Conservation (phyloP, 2,888 invertebrate genomes). For the Leptothorax acervorum region DNA sequence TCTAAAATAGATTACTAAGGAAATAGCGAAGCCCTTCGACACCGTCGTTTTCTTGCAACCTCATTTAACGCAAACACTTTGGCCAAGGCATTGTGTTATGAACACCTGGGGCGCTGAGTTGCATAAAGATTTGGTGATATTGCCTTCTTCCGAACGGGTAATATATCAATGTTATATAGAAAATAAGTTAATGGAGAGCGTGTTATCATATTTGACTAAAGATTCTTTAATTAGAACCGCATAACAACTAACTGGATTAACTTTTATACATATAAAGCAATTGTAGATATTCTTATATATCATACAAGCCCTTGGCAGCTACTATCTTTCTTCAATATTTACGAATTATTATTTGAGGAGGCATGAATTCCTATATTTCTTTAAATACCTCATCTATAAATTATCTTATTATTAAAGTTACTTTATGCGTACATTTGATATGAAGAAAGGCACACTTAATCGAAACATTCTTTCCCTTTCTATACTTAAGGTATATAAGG, state of each 20-base stretch:
- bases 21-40: slow-evolving; percentile 93
- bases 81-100: slow-evolving; percentile 98
- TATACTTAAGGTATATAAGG: slow-evolving; percentile 90
- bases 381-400: background rate
- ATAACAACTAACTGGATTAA: background rate
- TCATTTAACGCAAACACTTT: slow-evolving; percentile 94
- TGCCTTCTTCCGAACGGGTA: slow-evolving; percentile 90
- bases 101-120: slow-evolving; percentile 97
- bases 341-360: background rate
- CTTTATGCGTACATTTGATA: background rate
- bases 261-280: background rate
- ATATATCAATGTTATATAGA: background rate
- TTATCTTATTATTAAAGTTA: background rate
- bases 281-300: background rate
- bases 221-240: background rate
- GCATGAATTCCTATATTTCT: background rate
- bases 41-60: slow-evolving; percentile 95
- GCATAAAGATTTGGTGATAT: slow-evolving; percentile 94
- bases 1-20: slow-evolving; percentile 81
- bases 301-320: background rate
- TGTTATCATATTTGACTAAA: background rate
- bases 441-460: background rate
- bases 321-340: background rate
- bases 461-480: background rate
- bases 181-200: background rate